phyloP scores from a whole-genome alignment of 30 jellyfish, hydroid and myxozoan species.

The Catostylus mosaicus region DNA sequence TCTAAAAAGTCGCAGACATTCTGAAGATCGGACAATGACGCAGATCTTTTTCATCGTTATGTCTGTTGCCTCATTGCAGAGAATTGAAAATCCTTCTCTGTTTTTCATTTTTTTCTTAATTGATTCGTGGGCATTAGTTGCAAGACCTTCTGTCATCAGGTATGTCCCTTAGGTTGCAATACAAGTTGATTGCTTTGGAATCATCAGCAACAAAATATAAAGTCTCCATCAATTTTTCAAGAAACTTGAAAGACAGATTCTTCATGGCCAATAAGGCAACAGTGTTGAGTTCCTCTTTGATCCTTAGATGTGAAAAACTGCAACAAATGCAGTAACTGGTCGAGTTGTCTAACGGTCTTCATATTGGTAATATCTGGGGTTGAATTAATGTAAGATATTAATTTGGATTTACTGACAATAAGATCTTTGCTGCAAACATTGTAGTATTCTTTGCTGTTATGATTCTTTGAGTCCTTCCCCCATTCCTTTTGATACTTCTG shows the following conservation, averaged over 20 bases:
- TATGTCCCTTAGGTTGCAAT: conserved; percentile 11
- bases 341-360: conserved; percentile 4
- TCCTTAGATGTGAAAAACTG: background rate
- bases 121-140: conserved; percentile 36
- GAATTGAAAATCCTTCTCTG: conserved; percentile 37
- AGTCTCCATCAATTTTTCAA: conserved; percentile 3
- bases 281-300: conserved; percentile 25
- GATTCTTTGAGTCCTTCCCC: too few relatives aligned
- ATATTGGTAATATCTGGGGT: background rate
- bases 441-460: too few relatives aligned
- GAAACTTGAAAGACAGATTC: conserved; percentile 15
- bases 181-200: conserved; percentile 24
- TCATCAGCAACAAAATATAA: conserved; percentile 16
- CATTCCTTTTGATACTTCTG: too few relatives aligned
- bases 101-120: conserved; percentile 6
- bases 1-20: too few relatives aligned
- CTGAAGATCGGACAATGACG: conserved; percentile 21
- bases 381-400: background rate
- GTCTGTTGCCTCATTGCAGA: conserved; percentile 61
- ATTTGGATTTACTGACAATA: background rate
- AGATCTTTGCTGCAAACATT: too few relatives aligned
- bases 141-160: conserved; percentile 43
- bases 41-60: conserved; percentile 31
- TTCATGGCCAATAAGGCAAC: conserved; percentile 8
- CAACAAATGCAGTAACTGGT: conserved; percentile 20